Evolutionary conservation across 2,888 invertebrate species (phyloP).

Genomic region (Hemistola chrysoprasaria): DNA sequence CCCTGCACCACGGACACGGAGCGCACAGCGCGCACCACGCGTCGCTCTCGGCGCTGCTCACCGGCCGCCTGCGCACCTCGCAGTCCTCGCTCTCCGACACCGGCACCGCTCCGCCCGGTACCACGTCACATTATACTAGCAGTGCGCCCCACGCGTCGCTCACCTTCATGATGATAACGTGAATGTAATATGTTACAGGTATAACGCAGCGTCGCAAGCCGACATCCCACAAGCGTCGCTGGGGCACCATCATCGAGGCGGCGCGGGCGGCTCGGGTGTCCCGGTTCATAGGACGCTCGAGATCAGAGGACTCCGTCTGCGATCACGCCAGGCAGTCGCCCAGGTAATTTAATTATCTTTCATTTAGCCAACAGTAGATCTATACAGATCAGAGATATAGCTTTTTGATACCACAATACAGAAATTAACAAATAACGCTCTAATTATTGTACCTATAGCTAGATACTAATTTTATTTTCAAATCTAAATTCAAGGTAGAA

Average conservation of each 20-base stretch:
- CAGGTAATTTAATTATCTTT: slow-evolving; percentile 41
- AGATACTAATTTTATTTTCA: no score
- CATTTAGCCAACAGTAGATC: slow-evolving; percentile 27
- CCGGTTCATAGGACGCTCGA: slow-evolving; percentile 88
- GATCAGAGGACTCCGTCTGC: slow-evolving; percentile 92
- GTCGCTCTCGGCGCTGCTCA: slow-evolving; percentile 86
- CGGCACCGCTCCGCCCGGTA: slow-evolving; percentile 21
- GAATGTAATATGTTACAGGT: no score
- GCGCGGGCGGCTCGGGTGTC: slow-evolving; percentile 91
- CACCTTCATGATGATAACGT: no score
- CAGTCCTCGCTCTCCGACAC: slow-evolving; percentile 72
- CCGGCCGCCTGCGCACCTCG: slow-evolving; percentile 72
- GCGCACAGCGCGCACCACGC: slow-evolving; percentile 68
- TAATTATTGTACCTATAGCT: no score
- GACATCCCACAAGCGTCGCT: slow-evolving; percentile 87
- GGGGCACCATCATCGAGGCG: slow-evolving; percentile 93
- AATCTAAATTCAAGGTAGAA: no score
- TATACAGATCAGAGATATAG: no score
- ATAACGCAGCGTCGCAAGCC: slow-evolving; percentile 56
- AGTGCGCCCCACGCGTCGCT: no score
- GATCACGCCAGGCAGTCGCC: slow-evolving; percentile 82
- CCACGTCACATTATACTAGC: no score
- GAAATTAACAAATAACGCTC: no score
- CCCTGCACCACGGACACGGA: slow-evolving; percentile 84
- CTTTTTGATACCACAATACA: no score